Evolutionary conservation across 2,113 vertebrate species (phyloP), one percentile per base, ranked within the genome.

Genomic region (Machaerirhynchus nigripectus): DNA sequence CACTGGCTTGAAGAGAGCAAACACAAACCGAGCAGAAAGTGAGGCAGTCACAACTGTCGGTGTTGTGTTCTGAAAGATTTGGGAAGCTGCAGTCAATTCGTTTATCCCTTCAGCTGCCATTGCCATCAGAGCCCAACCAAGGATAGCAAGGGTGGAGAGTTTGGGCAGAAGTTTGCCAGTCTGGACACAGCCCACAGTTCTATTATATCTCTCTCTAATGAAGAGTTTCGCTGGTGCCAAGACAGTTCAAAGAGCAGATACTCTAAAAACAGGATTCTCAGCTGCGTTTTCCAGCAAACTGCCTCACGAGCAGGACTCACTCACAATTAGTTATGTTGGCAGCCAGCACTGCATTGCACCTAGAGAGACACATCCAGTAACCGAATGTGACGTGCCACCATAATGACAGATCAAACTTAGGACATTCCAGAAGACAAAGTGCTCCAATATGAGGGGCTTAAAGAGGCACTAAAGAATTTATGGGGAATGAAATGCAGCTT

Each of bases 391-490:
- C 93, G 15, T 35, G 69, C 69, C 85, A 93, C 93, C 40, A n/a
- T 44, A 78, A 69, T 1, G 61, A 93, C 70, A 60, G 46, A 92
- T 94, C 93, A 89, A 74, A 82, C 85, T 37, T 30, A 82, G 90
- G 69, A 69, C 94, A 65, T 69, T 93, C 56, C 81, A 53, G 70
- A 84, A 96, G 93, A 96, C 75, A 93, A 81, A 96, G 69, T 61
- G 69, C 74, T 93, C 76, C 74, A 68, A 50, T 50, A 57, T 0
- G 0, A 89, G 57, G 37, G 53, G 76, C 71, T 79, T 93, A 84
- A 93, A 94, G 83, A 90, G 93, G 73, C 65, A 93, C 91, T 90
- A 73, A 90, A 93, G 94, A 95, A 93, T 92, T 94, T 94, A 91
- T 82, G 80, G 95, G 78, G 76, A 93, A 89, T 39, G 73, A 96